Evolutionary conservation across 2,797 vertebrate species (phyloP).

Genomic region (Ctenopoma multispine): DNA sequence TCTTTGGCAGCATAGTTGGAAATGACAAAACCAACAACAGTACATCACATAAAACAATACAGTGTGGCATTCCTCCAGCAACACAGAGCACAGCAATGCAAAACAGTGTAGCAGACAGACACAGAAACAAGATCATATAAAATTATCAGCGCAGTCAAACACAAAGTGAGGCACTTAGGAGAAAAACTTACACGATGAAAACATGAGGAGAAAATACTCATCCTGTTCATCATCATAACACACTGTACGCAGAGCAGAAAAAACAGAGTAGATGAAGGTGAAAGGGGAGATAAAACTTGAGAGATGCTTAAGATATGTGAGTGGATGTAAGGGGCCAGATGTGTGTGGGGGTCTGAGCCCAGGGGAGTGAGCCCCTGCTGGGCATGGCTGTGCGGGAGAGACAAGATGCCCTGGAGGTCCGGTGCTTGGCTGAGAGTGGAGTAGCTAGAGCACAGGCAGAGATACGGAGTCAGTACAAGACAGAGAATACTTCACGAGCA

Average conservation of each 20-base stretch:
- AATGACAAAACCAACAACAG: slow-evolving; percentile 47
- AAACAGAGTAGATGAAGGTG: slow-evolving; percentile 39
- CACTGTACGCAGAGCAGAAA: slow-evolving; percentile 33
- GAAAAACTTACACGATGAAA: slow-evolving; percentile 44
- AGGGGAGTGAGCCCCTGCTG: slow-evolving; percentile 73
- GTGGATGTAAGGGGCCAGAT: slow-evolving; percentile 63
- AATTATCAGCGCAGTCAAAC: slow-evolving; percentile 13
- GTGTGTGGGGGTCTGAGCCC: slow-evolving; percentile 79
- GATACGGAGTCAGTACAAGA: slow-evolving; percentile 78
- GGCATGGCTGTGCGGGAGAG: slow-evolving; percentile 75
- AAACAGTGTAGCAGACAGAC: slow-evolving; percentile 27
- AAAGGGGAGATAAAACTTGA: slow-evolving; percentile 48
- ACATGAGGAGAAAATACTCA: slow-evolving; percentile 72
- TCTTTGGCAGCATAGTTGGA: slow-evolving; percentile 34
- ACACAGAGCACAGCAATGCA: slow-evolving; percentile 38
- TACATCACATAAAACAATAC: slow-evolving; percentile 44
- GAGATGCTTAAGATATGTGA: slow-evolving; percentile 58
- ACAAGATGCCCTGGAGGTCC: slow-evolving; percentile 78
- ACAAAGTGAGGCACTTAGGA: slow-evolving; percentile 21
- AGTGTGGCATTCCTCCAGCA: slow-evolving; percentile 22
- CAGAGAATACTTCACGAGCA: slow-evolving; percentile 53
- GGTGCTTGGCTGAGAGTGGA: slow-evolving; percentile 76
- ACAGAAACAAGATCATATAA: slow-evolving; percentile 22
- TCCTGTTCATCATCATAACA: slow-evolving; percentile 56
- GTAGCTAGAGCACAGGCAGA: slow-evolving; percentile 83